Evolutionary conservation across 1,140 invertebrate genomes (phyloP), one percentile per base, ranked within the genome.

Genomic region (Drosophila auraria): DNA sequence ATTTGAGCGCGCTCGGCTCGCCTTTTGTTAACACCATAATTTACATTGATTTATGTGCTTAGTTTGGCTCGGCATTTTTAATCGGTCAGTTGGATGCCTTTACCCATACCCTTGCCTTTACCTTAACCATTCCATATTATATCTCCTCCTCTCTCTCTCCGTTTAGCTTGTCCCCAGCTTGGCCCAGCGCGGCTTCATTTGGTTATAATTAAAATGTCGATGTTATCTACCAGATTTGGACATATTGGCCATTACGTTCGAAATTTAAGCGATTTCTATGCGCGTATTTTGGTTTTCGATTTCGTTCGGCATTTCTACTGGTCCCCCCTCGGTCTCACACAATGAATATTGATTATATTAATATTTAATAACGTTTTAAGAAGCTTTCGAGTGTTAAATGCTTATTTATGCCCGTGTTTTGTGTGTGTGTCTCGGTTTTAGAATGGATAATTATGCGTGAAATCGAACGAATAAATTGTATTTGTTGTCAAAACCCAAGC

Each of bases 121-220:
- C 23, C 2, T 15, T 36, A 6, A 5, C 50, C 45, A 30, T 59
- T 25, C 58, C 20, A 9, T 17, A 53, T 30, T 50, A 25, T 8
- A 30, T 49, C 33, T 12, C 27, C 57, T 23, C 30, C 33, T 58
- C 30, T 53, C 30, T 53, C 30, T n/a, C 69, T 47, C 25, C 27
- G 9, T 27, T 51, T 47, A 63, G 42, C 50, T 33, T 60, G 54
- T 66, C 51, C 15, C 30, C 63, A 36, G 54, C 69, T 51, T 78
- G 62, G 30, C 60, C 62, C 53, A 9, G 72, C 30, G 84, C 83
- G 75, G 78, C 87, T 90, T 91, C 87, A 90, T 91, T 90, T 90
- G 87, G 87, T 91, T 91, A 91, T 90, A 90, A 90, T 90, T 90
- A 90, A 90, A 91, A 90, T 90, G 87, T 90, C 87, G 87, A 91